These are phyloP conservation scores for Rhynchotus rufescens DNA, from an alignment of 2,797 vertebrate species.

Conservation along the genomic window DNA sequence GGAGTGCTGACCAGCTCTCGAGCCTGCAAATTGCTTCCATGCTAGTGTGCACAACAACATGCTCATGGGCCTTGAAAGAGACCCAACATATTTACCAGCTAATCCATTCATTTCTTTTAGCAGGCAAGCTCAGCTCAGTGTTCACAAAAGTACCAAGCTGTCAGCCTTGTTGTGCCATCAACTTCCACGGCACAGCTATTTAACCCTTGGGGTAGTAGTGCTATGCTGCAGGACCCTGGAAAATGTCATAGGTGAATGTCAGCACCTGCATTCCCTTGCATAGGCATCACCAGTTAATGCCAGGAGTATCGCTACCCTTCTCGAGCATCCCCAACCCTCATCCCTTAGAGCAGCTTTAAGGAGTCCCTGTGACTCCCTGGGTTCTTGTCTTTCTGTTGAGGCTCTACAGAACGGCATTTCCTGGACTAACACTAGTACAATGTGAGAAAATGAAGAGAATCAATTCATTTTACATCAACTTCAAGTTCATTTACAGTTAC, in stretches of 20 bases:
- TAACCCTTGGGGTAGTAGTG: background rate
- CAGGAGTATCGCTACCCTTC: background rate
- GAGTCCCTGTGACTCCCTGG: background rate
- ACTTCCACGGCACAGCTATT: background rate
- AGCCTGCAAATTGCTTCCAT: conserved; percentile 41
- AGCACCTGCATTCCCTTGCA: background rate
- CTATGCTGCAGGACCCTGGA: background rate
- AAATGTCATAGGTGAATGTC: background rate
- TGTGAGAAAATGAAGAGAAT: background rate
- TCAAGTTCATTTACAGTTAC: background rate
- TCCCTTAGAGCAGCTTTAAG: background rate
- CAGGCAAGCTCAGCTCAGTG: conserved; percentile 31
- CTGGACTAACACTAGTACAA: background rate
- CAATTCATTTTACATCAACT: background rate
- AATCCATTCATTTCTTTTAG: conserved; percentile 19
- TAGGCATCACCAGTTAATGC: background rate
- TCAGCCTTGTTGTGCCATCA: background rate
- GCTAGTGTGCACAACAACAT: background rate
- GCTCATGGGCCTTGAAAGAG: conserved; percentile 19
- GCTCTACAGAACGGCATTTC: background rate
- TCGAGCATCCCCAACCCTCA: background rate
- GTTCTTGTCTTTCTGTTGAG: background rate
- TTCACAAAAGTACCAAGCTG: background rate
- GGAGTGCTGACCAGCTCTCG: background rate
- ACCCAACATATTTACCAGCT: background rate